Evolutionary conservation across 1,140 invertebrate species (phyloP), one percentile per base, ranked within the genome.

Genomic region (Apocrypta bakeri): DNA sequence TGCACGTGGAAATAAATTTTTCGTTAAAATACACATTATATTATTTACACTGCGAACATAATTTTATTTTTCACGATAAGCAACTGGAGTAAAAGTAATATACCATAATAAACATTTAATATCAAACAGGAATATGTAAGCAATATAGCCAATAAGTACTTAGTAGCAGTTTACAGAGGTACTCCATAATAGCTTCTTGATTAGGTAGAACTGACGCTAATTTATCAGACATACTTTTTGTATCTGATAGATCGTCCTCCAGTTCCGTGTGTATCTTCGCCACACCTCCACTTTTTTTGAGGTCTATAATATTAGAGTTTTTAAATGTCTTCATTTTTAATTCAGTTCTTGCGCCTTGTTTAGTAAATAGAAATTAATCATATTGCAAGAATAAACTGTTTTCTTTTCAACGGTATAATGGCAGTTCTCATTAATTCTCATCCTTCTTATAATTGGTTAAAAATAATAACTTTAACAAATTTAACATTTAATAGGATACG

Each of bases 161-260:
- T 77, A 25, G 17, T 82, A 56, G 31, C 33, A 77, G 64, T 25
- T 82, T 77, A 82, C n/a, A 42, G 31, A 82, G 37, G 27, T 69
- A 76, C 17, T 75, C 63, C 63, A 33, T 31, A 66, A 69, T 66
- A 81, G 40, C 61, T 2, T 79, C 37, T 75, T 77, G 42, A 76
- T 77, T 7, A 25, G 31, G 48, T 63, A 73, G 31, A 56, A 64
- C 66, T 48, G 48, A 76, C 7, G 48, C 42, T 77, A 77, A 61
- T 25, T 61, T 37, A 56, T 83, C 25, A 29, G 25, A 83, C 82
- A 79, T 83, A 83, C 82, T 83, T 83, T 83, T 83, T 27, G 40
- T 8, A 61, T 83, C 77, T 29, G 69, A 83, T 17, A 14, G 48
- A 42, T 83, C 82, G 9, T 83, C 82, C 0, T 83, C 82, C 25